Evolutionary conservation across 1,140 invertebrate species (phyloP).

Genomic region (Zaprionus taronus): DNA sequence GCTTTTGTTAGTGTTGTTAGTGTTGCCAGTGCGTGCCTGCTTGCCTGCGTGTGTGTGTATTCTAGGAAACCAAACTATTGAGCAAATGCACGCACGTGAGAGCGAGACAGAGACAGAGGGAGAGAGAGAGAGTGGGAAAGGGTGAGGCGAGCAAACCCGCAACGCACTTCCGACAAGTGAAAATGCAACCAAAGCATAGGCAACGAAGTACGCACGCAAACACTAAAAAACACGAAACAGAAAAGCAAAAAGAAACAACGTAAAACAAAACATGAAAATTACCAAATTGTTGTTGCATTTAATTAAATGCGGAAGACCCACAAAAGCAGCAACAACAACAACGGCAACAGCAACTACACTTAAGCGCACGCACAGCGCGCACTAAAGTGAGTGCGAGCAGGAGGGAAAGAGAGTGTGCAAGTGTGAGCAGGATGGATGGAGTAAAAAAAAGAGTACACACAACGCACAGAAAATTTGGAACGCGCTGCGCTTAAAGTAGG

Average conservation of each 20-base stretch:
- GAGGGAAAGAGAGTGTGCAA: not conserved
- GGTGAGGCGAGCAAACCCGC: slow-evolving; percentile 32
- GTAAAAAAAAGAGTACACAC: slow-evolving; percentile 62
- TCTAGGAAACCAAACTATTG: slow-evolving; percentile 69
- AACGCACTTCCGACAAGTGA: slow-evolving; percentile 75
- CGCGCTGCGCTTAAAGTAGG: slow-evolving; percentile 77
- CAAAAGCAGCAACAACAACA: slow-evolving; percentile 38
- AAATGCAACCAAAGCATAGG: slow-evolving; percentile 60
- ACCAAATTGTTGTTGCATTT: slow-evolving; percentile 70
- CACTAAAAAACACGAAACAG: slow-evolving; percentile 12
- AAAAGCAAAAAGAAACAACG: slow-evolving; percentile 28
- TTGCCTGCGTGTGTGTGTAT: slow-evolving; percentile 30
- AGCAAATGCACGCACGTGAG: slow-evolving; percentile 64
- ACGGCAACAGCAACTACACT: slow-evolving; percentile 57
- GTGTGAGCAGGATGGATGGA: slow-evolving; percentile 2
- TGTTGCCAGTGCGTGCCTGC: not conserved
- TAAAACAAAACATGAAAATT: slow-evolving; percentile 55
- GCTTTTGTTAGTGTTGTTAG: slow-evolving; percentile 20
- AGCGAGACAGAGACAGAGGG: slow-evolving; percentile 1
- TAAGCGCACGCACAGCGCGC: slow-evolving; percentile 67
- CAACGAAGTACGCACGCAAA: slow-evolving; percentile 39
- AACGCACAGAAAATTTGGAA: slow-evolving; percentile 77
- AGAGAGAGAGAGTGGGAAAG: not conserved
- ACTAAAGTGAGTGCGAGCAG: not conserved
- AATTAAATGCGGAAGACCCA: slow-evolving; percentile 83